These are phyloP conservation scores for Caenorhabditis inopinata DNA, from an alignment of 1,140 invertebrate genomes.

Conservation along the genomic window DNA sequence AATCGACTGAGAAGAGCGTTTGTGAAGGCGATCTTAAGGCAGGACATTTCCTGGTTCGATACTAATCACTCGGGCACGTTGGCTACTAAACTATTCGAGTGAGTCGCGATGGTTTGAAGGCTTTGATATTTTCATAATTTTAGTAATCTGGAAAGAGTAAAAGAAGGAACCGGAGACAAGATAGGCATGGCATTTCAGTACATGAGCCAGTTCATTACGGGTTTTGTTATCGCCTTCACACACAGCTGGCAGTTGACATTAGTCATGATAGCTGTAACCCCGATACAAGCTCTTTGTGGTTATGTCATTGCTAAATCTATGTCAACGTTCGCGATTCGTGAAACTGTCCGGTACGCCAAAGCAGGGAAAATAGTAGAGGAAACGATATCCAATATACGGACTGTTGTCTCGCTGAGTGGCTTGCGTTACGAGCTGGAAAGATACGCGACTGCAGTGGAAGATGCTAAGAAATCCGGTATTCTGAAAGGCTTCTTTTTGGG, in stretches of 20 bases:
- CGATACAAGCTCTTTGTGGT: constrained; percentile 55
- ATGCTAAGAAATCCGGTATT: constrained; percentile 31
- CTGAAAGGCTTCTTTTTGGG: constrained; percentile 40
- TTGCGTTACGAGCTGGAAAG: constrained; percentile 73
- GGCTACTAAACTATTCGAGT: constrained; percentile 84
- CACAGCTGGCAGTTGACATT: constrained; percentile 61
- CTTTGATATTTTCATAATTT: constrained; percentile 20
- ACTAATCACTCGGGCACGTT: constrained; percentile 81
- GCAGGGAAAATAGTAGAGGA: constrained; percentile 81
- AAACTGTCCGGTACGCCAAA: constrained; percentile 76
- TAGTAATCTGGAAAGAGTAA: constrained; percentile 82
- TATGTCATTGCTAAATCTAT: constrained; percentile 54
- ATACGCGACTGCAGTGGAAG: constrained; percentile 29
- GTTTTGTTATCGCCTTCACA: constrained; percentile 58
- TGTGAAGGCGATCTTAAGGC: constrained; percentile 76
- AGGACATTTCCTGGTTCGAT: constrained; percentile 89
- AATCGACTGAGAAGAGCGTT: constrained; percentile 75
- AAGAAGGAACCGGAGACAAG: constrained; percentile 86
- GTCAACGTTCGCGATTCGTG: constrained; percentile 67
- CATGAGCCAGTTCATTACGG: constrained; percentile 45
- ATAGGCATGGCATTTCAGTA: constrained; percentile 76
- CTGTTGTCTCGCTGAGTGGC: constrained; percentile 80
- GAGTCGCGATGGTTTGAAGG: constrained; percentile 67
- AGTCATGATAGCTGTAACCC: constrained; percentile 56
- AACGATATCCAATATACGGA: constrained; percentile 75